Evolutionary conservation across 2,797 vertebrate species (phyloP).

Genomic region (Choloepus didactylus): DNA sequence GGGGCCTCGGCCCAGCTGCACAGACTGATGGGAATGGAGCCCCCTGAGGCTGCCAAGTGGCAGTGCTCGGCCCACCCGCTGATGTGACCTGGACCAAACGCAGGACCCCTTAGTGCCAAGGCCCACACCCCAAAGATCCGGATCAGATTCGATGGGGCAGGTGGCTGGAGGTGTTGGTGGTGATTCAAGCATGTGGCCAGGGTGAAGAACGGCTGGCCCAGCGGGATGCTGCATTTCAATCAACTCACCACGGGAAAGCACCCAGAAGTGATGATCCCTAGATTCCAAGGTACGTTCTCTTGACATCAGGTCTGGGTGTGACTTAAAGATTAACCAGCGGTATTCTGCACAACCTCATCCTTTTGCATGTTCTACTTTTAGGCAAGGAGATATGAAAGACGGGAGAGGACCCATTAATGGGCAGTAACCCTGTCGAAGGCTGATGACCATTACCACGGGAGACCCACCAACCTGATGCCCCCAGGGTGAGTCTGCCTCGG

Average conservation of each 20-base stretch:
- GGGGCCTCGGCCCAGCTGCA: neutral
- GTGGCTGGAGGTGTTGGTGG: neutral
- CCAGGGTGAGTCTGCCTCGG: neutral
- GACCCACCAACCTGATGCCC: neutral
- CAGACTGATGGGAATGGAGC: neutral
- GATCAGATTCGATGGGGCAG: rapidly evolving
- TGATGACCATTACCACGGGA: neutral
- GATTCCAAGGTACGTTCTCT: neutral
- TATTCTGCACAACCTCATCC: neutral
- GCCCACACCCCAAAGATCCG: neutral
- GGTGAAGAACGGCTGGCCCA: neutral
- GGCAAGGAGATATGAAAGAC: neutral
- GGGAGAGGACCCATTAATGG: too few relatives aligned
- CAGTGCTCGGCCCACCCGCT: rapidly evolving
- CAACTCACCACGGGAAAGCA: neutral
- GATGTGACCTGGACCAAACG: too few relatives aligned
- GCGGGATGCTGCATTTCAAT: neutral
- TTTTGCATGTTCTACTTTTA: neutral
- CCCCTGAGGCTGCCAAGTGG: rapidly evolving
- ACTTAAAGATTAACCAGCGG: neutral
- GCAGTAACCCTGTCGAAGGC: too few relatives aligned
- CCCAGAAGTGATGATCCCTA: neutral
- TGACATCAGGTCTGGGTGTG: rapidly evolving
- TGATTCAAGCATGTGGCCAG: neutral
- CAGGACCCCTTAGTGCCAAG: neutral